Evolutionary conservation across 2,888 invertebrate genomes (phyloP).

Genomic region (Watsonalla cultraria): DNA sequence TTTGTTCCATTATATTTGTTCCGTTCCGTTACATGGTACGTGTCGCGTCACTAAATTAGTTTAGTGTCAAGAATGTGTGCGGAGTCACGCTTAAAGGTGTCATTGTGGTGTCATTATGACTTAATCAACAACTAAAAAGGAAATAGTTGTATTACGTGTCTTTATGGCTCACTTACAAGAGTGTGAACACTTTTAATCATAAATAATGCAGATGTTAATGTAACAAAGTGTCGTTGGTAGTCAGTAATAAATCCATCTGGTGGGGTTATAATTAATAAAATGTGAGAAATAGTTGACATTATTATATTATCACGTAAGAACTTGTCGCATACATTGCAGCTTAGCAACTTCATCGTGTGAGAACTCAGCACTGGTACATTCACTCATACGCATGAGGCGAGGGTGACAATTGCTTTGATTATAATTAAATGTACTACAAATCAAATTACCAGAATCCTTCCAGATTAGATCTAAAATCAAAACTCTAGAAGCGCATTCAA

Average conservation of each 20-base stretch:
- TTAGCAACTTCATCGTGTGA: conserved; percentile 14
- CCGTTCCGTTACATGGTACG: conserved; percentile 21
- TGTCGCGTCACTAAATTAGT: conserved; percentile 41
- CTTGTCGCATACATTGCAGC: conserved; percentile 31
- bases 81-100: conserved; percentile 37
- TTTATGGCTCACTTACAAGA: conserved; percentile 36
- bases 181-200: conserved; percentile 36
- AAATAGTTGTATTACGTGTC: conserved; percentile 22
- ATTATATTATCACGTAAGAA: conserved; percentile 35
- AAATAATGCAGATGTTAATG: conserved; percentile 22
- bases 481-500: too few species aligned
- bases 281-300: conserved; percentile 68
- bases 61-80: conserved; percentile 47
- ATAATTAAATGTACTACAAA: too few species aligned
- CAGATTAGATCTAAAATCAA: too few species aligned
- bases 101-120: conserved; percentile 16
- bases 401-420: too few species aligned
- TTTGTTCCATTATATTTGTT: conserved; percentile 37
- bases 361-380: conserved; percentile 12
- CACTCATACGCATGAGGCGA: too few species aligned
- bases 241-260: conserved; percentile 35
- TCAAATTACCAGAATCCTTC: too few species aligned
- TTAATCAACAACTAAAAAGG: conserved; percentile 20
- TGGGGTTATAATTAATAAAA: conserved; percentile 48
- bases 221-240: conserved; percentile 22